Conservation (phyloP, 2,888 invertebrate species). For the Tinea pellionella region DNA sequence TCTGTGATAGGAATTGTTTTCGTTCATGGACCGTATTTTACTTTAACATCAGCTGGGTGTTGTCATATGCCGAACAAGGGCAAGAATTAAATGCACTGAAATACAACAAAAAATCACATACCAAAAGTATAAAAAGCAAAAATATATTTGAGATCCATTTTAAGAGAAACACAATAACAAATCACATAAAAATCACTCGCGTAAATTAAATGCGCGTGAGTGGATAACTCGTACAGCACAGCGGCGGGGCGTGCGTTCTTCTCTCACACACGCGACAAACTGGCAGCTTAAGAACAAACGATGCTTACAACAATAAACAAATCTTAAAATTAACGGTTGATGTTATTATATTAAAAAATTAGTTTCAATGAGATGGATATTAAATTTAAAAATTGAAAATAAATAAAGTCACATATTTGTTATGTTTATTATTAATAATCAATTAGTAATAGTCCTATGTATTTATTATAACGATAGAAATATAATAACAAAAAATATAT, state of each 20-base stretch:
- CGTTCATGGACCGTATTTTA: no score
- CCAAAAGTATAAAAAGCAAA: neutral
- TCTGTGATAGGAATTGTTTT: no score
- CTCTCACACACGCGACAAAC: neutral
- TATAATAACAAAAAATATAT: no score
- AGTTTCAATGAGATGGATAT: no score
- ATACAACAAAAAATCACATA: neutral
- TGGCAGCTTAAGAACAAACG: neutral
- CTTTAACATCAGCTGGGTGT: no score
- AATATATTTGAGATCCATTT: neutral
- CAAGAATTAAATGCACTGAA: no score
- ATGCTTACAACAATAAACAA: neutral
- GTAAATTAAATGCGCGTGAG: neutral
- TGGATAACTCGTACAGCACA: neutral
- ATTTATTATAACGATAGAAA: no score
- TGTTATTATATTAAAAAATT: neutral
- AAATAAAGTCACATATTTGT: no score
- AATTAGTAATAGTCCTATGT: no score
- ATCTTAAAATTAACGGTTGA: neutral
- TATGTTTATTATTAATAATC: no score
- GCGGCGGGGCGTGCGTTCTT: neutral
- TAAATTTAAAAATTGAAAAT: no score
- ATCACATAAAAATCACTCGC: neutral
- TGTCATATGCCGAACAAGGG: no score
- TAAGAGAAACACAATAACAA: neutral